Conservation (phyloP, 2,113 vertebrate species). For the Elgaria multicarinata region DNA sequence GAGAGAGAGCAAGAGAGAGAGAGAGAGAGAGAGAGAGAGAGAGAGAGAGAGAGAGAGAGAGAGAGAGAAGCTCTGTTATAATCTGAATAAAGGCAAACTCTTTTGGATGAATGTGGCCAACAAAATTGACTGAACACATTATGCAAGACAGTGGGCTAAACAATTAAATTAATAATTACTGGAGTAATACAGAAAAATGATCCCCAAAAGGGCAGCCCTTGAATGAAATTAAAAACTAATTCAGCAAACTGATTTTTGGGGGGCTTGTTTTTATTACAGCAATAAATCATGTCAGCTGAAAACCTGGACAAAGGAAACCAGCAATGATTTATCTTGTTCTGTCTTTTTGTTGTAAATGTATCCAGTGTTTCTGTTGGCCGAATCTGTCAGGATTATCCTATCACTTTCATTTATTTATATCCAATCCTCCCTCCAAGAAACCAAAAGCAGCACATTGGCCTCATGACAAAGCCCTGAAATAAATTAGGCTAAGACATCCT, state of each 20-base stretch:
- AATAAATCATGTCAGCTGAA: not conserved
- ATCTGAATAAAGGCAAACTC: constrained; percentile 34
- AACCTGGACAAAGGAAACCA: constrained; percentile 10
- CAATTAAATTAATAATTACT: constrained; percentile 39
- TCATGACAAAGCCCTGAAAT: not conserved
- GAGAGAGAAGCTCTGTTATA: not conserved
- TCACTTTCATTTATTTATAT: not conserved
- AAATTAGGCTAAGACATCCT: not conserved
- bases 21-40: too few relatives aligned
- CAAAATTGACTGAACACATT: constrained; percentile 10
- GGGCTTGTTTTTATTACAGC: constrained; percentile 11
- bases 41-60: not conserved
- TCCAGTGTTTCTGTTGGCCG: not conserved
- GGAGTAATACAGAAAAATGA: constrained; percentile 15
- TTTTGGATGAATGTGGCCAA: not conserved
- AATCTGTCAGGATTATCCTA: not conserved
- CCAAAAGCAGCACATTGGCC: not conserved
- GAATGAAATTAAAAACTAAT: not conserved
- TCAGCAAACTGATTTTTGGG: constrained; percentile 1
- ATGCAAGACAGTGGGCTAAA: constrained; percentile 18
- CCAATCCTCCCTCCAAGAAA: not conserved
- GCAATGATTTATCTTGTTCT: not conserved
- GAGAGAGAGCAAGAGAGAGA: too few relatives aligned
- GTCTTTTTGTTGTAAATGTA: not conserved
- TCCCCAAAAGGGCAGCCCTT: not conserved